Evolutionary conservation across 2,888 invertebrate genomes (phyloP).

Genomic region (Formica aserva): DNA sequence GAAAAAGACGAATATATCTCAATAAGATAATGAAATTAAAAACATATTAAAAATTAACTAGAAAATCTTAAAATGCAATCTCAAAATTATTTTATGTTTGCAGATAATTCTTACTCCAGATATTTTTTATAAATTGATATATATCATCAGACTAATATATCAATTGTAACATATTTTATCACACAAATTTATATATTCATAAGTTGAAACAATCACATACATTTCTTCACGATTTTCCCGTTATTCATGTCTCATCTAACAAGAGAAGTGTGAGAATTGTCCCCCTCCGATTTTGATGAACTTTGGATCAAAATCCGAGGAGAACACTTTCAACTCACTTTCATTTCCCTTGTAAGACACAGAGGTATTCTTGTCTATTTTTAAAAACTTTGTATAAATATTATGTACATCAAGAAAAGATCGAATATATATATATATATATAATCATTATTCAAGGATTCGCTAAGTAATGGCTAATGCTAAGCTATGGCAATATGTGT

Average conservation of each 20-base stretch:
- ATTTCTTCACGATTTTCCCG: background rate
- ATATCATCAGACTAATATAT: background rate
- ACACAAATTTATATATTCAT: background rate
- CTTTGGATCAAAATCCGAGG: too few species aligned
- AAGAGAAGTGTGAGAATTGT: too few species aligned
- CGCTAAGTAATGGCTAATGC: background rate
- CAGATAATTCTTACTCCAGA: background rate
- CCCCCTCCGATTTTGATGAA: too few species aligned
- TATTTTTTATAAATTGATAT: background rate
- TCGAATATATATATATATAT: background rate
- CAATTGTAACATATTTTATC: background rate
- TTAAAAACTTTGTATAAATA: background rate
- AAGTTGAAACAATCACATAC: background rate
- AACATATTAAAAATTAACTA: background rate
- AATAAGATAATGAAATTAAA: constrained; percentile 8
- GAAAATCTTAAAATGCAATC: background rate
- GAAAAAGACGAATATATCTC: background rate
- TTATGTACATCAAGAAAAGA: background rate
- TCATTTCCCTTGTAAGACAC: background rate
- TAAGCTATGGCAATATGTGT: background rate
- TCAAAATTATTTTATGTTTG: background rate
- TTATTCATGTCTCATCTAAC: background rate
- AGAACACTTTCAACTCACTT: too few species aligned
- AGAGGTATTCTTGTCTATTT: background rate
- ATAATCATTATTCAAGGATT: background rate